Base-by-base conservation (phyloP, 2,113 vertebrate genomes). In the Casuarius casuarius region DNA sequence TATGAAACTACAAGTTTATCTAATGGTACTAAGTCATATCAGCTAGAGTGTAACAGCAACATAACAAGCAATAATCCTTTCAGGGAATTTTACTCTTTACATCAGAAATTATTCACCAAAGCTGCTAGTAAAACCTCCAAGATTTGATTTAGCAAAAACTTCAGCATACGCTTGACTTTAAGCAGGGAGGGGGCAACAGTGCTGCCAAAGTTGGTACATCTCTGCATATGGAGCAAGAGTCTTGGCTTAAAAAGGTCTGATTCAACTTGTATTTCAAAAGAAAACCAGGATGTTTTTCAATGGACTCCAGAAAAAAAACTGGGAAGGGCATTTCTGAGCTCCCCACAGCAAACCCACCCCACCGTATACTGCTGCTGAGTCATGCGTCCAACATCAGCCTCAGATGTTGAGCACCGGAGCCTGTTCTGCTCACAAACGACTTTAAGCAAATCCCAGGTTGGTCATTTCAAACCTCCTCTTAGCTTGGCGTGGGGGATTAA, bases 171-270 rank as follows among this genome's bases (percentile, higher is more conserved):
- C 49, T 46, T 71, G 58, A 59, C 18, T 67, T 86, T 28, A n/a
- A n/a, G 21, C 42, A 76, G 31, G 46, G 10, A 31, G 35, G 54
- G 46, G 52, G 58, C 77, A 67, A 8, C 5, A 21, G 22, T 0
- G 0, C 29, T 9, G 6, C 44, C 74, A 38, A 58, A 62, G 33
- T 10, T 1, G 0, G 6, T 18, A 3, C 23, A 42, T 44, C 44
- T 68, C 42, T 92, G 12, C 1, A 0, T 26, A n/a, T 7, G 31
- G 10, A 20, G 23, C 42, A 54, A 54, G 52, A 15, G 52, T 15
- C 15, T 54, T 11, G 77, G 71, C 31, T 68, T 51, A 35, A 56
- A 62, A 85, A 84, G 19, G 49, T 62, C 33, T 42, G 15, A 91
- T 68, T 62, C 29, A 52, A 66, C 4, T 15, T 25, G 12, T 40